Evolutionary conservation across 2,797 vertebrate genomes (phyloP).

Genomic region (Spinus pinus): DNA sequence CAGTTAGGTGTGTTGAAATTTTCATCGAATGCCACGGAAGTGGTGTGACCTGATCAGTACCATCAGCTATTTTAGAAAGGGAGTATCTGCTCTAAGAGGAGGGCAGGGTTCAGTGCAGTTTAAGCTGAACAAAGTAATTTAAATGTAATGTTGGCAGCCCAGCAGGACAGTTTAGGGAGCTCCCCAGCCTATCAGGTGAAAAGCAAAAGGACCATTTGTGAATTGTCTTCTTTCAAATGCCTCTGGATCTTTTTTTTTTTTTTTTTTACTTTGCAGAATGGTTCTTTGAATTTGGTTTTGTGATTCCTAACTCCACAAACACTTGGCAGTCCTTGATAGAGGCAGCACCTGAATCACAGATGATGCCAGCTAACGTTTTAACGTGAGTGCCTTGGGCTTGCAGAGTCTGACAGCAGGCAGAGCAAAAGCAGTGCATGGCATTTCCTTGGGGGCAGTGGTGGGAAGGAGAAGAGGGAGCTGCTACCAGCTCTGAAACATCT

Average conservation of each 20-base stretch:
- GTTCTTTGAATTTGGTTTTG: slow-evolving; percentile 99
- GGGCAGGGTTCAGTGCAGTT: neutral
- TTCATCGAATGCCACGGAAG: neutral
- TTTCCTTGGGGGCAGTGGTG: neutral
- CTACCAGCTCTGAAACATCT: neutral
- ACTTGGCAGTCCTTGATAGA: slow-evolving; percentile 99
- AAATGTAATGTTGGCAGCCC: neutral
- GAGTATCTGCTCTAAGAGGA: neutral
- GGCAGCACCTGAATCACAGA: slow-evolving; percentile 97
- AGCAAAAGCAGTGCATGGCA: neutral
- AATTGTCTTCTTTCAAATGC: neutral
- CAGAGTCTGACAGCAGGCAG: neutral
- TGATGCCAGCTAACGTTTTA: slow-evolving; percentile 99
- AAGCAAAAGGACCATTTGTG: neutral
- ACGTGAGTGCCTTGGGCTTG: slow-evolving; percentile 84
- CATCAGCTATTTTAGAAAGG: neutral
- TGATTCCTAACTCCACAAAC: slow-evolving; percentile 99
- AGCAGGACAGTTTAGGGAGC: neutral
- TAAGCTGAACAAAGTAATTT: neutral
- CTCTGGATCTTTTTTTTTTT: neutral
- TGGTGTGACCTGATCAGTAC: neutral
- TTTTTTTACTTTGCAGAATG: slow-evolving; percentile 82
- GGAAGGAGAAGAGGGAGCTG: slow-evolving; percentile 1
- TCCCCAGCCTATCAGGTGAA: neutral
- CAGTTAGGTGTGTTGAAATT: neutral